Conservation (phyloP, 2,888 invertebrate species). For the Leistus spinibarbis region DNA sequence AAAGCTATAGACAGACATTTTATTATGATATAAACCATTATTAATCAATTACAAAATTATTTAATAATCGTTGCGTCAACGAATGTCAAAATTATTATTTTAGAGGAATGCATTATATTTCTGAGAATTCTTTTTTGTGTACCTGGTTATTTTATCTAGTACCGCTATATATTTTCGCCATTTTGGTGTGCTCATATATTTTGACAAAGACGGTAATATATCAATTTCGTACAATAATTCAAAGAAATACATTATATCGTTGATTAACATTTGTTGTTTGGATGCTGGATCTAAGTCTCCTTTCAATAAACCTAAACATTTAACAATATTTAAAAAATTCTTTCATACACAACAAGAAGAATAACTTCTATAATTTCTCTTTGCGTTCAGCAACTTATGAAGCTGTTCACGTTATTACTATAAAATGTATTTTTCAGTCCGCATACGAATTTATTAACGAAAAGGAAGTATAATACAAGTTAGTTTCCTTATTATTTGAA, state of each 20-base stretch:
- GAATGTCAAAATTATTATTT: background rate
- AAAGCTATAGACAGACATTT: conserved; percentile 38
- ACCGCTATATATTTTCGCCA: conserved; percentile 51
- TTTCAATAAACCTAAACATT: background rate
- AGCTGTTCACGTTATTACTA: too few relatives aligned
- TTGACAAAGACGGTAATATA: conserved; percentile 52
- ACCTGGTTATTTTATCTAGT: conserved; percentile 56
- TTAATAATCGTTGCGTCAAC: background rate
- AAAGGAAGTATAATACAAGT: too few relatives aligned
- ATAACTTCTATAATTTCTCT: too few relatives aligned
- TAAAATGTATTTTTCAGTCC: too few relatives aligned
- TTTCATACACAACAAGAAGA: too few relatives aligned
- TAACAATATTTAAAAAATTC: too few relatives aligned
- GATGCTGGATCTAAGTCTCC: conserved; percentile 47
- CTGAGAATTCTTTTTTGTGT: too few relatives aligned
- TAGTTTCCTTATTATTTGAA: too few relatives aligned
- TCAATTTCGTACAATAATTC: conserved; percentile 51
- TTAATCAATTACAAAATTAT: too few relatives aligned
- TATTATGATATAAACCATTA: too few relatives aligned
- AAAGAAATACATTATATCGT: conserved; percentile 48
- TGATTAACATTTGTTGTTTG: conserved; percentile 56
- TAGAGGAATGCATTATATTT: background rate
- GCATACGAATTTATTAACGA: too few relatives aligned
- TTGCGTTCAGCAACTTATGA: too few relatives aligned
- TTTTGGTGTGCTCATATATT: conserved; percentile 48